These are phyloP conservation scores for Dromiciops gliroides DNA, from an alignment of 2,113 vertebrate species.

Conservation along the genomic window DNA sequence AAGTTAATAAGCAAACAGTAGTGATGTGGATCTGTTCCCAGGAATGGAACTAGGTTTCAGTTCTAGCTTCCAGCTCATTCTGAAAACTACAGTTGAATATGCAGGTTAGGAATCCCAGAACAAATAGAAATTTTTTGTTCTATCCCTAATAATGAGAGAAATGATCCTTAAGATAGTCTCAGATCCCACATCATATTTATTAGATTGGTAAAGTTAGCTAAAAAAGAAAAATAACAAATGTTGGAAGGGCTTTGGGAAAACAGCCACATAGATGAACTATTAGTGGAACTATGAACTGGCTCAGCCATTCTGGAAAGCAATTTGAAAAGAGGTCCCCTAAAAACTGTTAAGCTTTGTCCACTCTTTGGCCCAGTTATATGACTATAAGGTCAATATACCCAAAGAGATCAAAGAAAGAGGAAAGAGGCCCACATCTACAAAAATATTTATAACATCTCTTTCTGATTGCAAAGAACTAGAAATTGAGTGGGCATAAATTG, in stretches of 20 bases:
- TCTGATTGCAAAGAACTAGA: not conserved
- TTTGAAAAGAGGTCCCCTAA: not conserved
- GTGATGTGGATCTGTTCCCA: not conserved
- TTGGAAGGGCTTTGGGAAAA: not conserved
- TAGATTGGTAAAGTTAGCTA: not conserved
- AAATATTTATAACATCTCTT: not conserved
- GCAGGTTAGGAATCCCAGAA: not conserved
- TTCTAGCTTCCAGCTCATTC: not conserved
- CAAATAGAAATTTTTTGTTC: not conserved
- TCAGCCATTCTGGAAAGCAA: not conserved
- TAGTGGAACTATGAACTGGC: not conserved
- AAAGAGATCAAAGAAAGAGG: not conserved
- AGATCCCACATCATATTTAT: not conserved
- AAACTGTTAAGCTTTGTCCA: not conserved
- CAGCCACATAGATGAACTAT: not conserved
- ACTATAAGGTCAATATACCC: not conserved
- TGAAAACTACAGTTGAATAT: not conserved
- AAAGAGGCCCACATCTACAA: not conserved
- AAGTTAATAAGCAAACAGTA: not conserved
- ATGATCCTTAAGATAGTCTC: not conserved
- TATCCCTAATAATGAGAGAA: not conserved
- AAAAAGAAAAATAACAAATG: not conserved
- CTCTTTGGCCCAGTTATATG: not conserved
- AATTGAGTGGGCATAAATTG: not conserved
- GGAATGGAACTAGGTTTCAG: not conserved